A percentile compares a stretch with the other conserved stretches of the same genome.
Conservation (phyloP, 2,797 vertebrate genomes). For the Centroberyx gerrardi region DNA sequence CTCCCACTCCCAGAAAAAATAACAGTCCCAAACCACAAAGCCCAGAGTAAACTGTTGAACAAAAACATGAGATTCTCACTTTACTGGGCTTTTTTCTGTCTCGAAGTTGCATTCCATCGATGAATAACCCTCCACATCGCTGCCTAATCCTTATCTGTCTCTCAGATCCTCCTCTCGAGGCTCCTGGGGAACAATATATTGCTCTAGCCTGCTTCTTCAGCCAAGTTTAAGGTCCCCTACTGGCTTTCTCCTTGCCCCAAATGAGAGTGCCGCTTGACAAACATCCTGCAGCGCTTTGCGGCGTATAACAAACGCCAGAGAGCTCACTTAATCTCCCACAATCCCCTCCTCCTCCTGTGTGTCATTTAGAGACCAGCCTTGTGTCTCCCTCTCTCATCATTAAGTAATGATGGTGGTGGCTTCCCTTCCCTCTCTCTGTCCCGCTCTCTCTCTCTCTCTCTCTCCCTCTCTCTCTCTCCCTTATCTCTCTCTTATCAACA, state of each 20-base stretch:
- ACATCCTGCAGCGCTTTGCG: conserved; percentile 77
- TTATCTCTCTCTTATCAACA: conserved; percentile 10
- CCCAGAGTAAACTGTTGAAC: conserved; percentile 58
- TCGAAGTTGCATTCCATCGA: conserved; percentile 55
- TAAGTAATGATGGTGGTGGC: conserved; percentile 71
- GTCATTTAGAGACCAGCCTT: conserved; percentile 79
- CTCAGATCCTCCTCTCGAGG: conserved; percentile 57
- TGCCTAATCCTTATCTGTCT: conserved; percentile 68
- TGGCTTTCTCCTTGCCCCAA: conserved; percentile 60
- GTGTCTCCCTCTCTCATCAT: conserved; percentile 77
- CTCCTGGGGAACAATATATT: conserved; percentile 37
- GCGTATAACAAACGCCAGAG: conserved; percentile 76
- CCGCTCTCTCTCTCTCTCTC: conserved; percentile 6
- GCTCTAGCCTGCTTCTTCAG: conserved; percentile 44
- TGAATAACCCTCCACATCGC: conserved; percentile 51
- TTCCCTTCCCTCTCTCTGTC: conserved; percentile 45
- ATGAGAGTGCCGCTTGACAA: conserved; percentile 70
- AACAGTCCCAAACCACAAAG: conserved; percentile 29
- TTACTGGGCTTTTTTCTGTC: conserved; percentile 30
- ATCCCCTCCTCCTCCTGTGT: conserved; percentile 75
- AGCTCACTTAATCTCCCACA: conserved; percentile 82
- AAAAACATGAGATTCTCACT: conserved; percentile 48
- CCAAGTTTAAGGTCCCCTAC: conserved; percentile 66
- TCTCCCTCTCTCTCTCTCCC: not conserved
- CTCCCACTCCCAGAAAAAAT: conserved; percentile 53